phyloP scores from a whole-genome alignment of 2,888 invertebrate species.

The Drosophila incognita region DNA sequence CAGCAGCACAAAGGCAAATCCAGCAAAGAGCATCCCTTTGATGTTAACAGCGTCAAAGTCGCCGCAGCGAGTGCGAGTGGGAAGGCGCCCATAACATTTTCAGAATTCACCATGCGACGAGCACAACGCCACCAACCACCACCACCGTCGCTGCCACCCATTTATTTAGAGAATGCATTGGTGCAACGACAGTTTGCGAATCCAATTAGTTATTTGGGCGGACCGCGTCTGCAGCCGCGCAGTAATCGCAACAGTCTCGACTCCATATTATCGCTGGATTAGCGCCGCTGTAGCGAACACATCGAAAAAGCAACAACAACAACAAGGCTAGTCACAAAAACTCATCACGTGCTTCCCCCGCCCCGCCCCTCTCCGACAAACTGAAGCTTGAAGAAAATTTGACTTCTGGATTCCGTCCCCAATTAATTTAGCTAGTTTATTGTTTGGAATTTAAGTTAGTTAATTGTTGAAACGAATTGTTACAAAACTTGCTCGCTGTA shows the following conservation, averaged over 20 bases:
- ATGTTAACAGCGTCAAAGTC: slow-evolving; percentile 49
- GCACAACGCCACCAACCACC: slow-evolving; percentile 21
- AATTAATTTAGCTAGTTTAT: slow-evolving; percentile 36
- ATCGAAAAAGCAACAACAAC: slow-evolving; percentile 1
- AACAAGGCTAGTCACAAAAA: slow-evolving; percentile 52
- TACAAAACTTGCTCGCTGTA: slow-evolving; percentile 30
- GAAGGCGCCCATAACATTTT: slow-evolving; percentile 12
- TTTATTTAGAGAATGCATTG: slow-evolving; percentile 80
- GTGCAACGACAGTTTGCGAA: slow-evolving; percentile 86
- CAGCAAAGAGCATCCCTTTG: slow-evolving; percentile 67
- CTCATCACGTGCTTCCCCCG: slow-evolving; percentile 31
- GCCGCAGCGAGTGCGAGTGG: slow-evolving; percentile 37
- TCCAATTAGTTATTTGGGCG: slow-evolving; percentile 90
- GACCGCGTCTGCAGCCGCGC: slow-evolving; percentile 86
- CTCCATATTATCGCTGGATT: slow-evolving; percentile 89
- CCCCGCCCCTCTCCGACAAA: too few species aligned
- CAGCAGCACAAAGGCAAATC: slow-evolving; percentile 61
- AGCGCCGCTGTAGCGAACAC: slow-evolving; percentile 37
- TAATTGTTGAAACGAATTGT: slow-evolving; percentile 45
- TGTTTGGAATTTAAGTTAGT: slow-evolving; percentile 48
- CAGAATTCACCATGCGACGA: slow-evolving; percentile 17
- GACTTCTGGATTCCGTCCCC: slow-evolving; percentile 4
- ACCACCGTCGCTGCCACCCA: slow-evolving; percentile 85
- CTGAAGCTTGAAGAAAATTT: not conserved
- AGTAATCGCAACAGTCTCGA: slow-evolving; percentile 87